Evolutionary conservation across 2,888 invertebrate species (phyloP), one percentile per base, ranked within the genome.

Genomic region (Papilio demoleus): DNA sequence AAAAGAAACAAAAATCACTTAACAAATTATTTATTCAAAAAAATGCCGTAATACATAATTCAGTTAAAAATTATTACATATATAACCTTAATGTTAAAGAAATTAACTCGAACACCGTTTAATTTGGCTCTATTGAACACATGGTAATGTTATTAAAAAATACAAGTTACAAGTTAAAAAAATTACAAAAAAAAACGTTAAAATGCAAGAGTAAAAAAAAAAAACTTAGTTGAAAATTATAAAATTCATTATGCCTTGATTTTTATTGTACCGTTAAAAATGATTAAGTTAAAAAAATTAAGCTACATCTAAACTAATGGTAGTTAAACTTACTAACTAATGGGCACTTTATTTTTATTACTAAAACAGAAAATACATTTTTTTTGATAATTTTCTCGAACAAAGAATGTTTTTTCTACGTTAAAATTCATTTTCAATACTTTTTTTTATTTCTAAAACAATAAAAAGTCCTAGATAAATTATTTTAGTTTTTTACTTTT

Each of bases 81-180:
- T 50, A 22, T 50, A 24, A 24, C 27, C 27, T 27, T 17, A 56
- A 56, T 56, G 17, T 31, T 31, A 56, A 56, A 56, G 9, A 56
- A 56, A 31, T 56, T 1, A 53, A 53, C 14, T 53, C 6, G 2
- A 6, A 53, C 6, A 24, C n/a, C n/a, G n/a, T 24, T 19, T 17
- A 38, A 24, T 61, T 61, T 61, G 45, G 61, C 42, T 36, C 45
- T 27, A 24, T 11, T 66, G 66, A 66, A 66, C 66, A 66, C 66
- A 66, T 45, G 34, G 40, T 31, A 5, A 22, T n/a, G 9, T 17
- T 12, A 9, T 45, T 17, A 9, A 45, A 36, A 42, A 19, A 45
- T 45, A 2, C 19, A 42, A 17, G 8, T 42, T 19, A 17, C 8
- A 8, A 2, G 2, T 17, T 8, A 17, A 42, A 17, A 9, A 17